Evolutionary conservation across 53 echinoderm and acorn worm genomes (phyloP).

Genomic region (Holothuria leucospilota): DNA sequence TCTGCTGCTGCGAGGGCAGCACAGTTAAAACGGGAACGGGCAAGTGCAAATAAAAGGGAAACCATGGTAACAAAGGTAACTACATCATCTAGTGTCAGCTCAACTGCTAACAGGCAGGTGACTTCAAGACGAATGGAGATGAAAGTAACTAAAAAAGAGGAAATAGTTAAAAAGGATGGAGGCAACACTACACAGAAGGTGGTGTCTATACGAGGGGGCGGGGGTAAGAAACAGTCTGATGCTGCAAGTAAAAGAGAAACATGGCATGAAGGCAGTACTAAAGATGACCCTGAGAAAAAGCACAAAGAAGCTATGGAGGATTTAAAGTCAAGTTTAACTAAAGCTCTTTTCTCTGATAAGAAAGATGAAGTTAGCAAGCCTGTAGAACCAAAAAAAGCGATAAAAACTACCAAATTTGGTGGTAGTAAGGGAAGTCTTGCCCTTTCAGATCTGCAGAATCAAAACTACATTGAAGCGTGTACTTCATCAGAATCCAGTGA

Average conservation of each 20-base stretch:
- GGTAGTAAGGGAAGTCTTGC: not conserved
- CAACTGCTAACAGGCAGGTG: not conserved
- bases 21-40: constrained; percentile 37
- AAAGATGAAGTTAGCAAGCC: not conserved
- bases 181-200: constrained; percentile 7
- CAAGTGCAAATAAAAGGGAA: constrained; percentile 33
- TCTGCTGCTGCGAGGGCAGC: constrained; percentile 32
- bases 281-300: constrained; percentile 20
- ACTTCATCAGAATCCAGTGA: constrained; percentile 32
- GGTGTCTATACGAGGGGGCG: constrained; percentile 35
- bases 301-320: constrained; percentile 41
- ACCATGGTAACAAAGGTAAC: constrained; percentile 17
- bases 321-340: constrained; percentile 26
- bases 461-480: constrained; percentile 36
- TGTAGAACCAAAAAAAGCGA: not conserved
- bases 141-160: constrained; percentile 30
- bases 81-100: not conserved
- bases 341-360: constrained; percentile 36
- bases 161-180: constrained; percentile 1
- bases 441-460: constrained; percentile 41
- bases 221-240: constrained; percentile 21
- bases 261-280: not conserved
- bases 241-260: not conserved
- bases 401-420: not conserved
- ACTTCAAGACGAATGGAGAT: not conserved